A percentile compares a stretch with the other conserved stretches of the same genome.
Conservation (phyloP, 2,888 invertebrate species). For the Xestia ashworthii region DNA sequence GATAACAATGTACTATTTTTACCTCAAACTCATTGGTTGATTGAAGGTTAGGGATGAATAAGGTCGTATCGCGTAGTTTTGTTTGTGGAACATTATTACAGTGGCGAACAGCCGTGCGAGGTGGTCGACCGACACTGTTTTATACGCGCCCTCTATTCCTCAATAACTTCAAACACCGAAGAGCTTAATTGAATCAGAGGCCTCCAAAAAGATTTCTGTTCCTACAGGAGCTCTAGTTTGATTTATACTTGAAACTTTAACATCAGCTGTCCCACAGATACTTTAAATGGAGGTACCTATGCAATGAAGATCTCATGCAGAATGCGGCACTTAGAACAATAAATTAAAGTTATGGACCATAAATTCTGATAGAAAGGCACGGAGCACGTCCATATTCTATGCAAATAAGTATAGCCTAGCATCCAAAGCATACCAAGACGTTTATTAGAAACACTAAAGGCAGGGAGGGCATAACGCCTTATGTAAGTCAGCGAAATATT, state of each 20-base stretch:
- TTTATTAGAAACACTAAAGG: conserved; percentile 20
- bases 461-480: not conserved
- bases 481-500: not conserved
- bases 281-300: not conserved
- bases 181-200: conserved; percentile 50
- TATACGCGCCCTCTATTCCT: conserved; percentile 67
- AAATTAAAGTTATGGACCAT: conserved; percentile 16
- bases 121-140: conserved; percentile 63
- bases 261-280: not conserved
- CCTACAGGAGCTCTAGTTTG: conserved; percentile 27
- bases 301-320: not conserved
- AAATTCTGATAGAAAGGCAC: not conserved
- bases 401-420: conserved; percentile 7
- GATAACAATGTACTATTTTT: no score
- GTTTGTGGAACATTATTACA: conserved; percentile 46
- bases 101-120: conserved; percentile 25
- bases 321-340: conserved; percentile 3
- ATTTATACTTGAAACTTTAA: conserved; percentile 27
- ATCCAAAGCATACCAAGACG: conserved; percentile 11
- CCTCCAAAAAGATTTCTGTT: conserved; percentile 19
- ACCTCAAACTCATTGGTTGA: conserved; percentile 2
- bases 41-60: conserved; percentile 16
- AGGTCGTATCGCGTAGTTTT: conserved; percentile 7
- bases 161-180: conserved; percentile 66
- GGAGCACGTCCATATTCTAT: conserved; percentile 1